Base-by-base conservation (phyloP, 2,888 invertebrate genomes). In the Stictocephala bisonia region DNA sequence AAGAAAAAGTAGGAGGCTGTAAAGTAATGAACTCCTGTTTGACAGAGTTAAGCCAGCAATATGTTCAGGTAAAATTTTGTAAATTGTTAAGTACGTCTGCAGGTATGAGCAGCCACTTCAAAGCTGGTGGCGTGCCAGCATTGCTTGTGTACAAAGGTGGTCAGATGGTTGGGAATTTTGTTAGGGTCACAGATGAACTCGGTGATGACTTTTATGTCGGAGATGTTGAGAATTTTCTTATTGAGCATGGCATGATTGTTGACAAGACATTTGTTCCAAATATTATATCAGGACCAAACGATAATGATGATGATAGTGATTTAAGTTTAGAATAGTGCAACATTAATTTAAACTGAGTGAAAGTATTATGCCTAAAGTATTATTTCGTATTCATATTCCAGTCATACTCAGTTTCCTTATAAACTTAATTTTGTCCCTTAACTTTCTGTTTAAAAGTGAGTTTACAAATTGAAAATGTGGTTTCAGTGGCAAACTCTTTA, bases 121-220 rank as follows among this genome's bases (percentile, higher is more conserved):
- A 93, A 82, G 86, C 88, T 24, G 91, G 91, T 79, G 98, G 97
- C 22, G 90, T 98, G 0, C 99, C 99, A 13, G 97, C 98, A 0
- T 84, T 99, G 68, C 85, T 98, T 40, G 91, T 95, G 0, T 99
- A 99, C 83, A 96, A 96, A 85, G 91, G 88, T 44, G 95, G 96
- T 2, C 92, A 93, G 81, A 86, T 97, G 3, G 91, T 98, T 81
- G 97, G 97, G 0, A 98, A 97, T 85, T 97, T 97, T 85, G 91
- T 98, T 0, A 89, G 93, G 68, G 83, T 99, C 13, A 90, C 92
- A 0, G 91, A 94, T 81, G 95, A 95, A 81, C 87, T 99, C 64
- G 96, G 97, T 0, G 91, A 91, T 81, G 95, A 97, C 82, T 98
- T 98, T 85, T 94, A 89, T 85, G 89, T 94, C 2, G 91, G 91